Base-by-base conservation (phyloP, 2,888 invertebrate species). In the Drosophila prolongata region DNA sequence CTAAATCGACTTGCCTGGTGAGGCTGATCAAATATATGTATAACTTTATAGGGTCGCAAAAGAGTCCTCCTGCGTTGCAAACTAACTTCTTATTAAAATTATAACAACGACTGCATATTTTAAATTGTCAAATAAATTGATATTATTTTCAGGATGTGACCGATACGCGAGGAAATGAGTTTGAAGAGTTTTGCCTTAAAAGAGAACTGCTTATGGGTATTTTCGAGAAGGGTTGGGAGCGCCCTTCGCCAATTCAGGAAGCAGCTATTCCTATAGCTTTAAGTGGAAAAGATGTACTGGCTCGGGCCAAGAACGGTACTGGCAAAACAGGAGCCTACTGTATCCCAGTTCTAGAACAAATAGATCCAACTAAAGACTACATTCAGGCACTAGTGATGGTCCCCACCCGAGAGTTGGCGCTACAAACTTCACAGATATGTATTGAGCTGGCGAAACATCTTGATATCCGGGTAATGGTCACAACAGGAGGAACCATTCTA, bases 211-310 rank as follows among this genome's bases (percentile, higher is more conserved):
- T 99, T 87, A 99, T 99, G 99, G 99, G 99, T 81, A 99, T 99
- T 91, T 99, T 99, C 93, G 99, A 99, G 93, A 99, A 99, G 93
- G 99, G 99, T 71, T 99, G 98, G 99, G 99, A 99, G 93, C 98
- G 98, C 93, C 99, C 99, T 61, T 98, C 98, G 75, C 99, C 99
- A 35, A 99, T 99, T 93, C 99, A 99, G 94, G 99, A 99, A 94
- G 98, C 98, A 90, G 97, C 99, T 92, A 99, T 99, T 93, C 99
- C 99, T 75, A 98, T 99, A 91, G 99, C 99, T 79, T 95, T 99
- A 87, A 97, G 98, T 90, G 99, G 99, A 90, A 96, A 98, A 93
- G 99, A 99, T 94, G 96, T 99, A 87, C 95, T 99, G 90, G 99
- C 99, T 71, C 95, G 99, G 93, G 99, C 99, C 87, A 99, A 99